Conservation (phyloP, 2,113 vertebrate genomes). For the Phocoena phocoena region DNA sequence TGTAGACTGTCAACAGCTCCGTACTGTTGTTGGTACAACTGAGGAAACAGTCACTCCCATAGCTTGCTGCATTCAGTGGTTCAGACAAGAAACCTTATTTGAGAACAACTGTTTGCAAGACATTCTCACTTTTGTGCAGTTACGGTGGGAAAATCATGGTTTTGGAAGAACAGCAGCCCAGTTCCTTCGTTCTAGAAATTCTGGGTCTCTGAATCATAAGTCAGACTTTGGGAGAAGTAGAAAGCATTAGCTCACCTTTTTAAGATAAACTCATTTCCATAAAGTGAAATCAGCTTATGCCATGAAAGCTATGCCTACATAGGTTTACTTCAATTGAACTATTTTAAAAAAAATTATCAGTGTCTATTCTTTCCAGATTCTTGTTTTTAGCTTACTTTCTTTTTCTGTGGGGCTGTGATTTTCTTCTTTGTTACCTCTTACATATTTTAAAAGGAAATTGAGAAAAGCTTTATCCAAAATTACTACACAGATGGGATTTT, state of each 20-base stretch:
- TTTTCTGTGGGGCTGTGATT: neutral
- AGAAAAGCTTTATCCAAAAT: neutral
- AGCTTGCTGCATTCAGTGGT: neutral
- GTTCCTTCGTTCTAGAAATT: neutral
- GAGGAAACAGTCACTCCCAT: neutral
- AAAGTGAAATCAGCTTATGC: neutral
- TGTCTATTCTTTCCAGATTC: neutral
- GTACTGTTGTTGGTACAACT: fast-evolving
- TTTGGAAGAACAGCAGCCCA: neutral
- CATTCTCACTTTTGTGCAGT: fast-evolving
- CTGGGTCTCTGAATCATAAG: neutral
- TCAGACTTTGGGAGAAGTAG: neutral
- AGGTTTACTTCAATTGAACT: neutral
- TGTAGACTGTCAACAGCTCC: neutral
- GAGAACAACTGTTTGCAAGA: neutral
- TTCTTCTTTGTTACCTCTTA: neutral
- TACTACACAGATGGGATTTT: neutral
- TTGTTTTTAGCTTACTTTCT: neutral
- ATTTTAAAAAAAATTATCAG: neutral
- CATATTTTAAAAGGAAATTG: neutral
- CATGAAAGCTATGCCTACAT: neutral
- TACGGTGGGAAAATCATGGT: fast-evolving
- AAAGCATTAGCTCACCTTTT: neutral
- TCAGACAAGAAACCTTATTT: neutral
- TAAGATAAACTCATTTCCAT: neutral